phyloP scores from a whole-genome alignment of 92 coral and sea anemone genomes.

The Umimayanthus kanabou region DNA sequence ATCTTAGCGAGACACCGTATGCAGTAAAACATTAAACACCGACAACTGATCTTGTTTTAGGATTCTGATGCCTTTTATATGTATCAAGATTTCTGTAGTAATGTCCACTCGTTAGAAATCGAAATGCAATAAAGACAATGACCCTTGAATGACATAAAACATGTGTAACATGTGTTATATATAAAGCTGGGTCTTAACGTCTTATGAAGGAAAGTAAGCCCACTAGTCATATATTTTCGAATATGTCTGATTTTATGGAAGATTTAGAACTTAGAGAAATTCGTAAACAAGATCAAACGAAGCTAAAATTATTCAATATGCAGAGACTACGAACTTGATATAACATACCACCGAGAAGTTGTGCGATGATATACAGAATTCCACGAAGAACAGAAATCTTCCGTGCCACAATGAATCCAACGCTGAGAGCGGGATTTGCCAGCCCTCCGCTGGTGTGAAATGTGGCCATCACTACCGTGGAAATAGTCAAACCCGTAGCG shows the following conservation, averaged over 20 bases:
- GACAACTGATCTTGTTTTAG: neutral
- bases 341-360: slow-evolving; percentile 57
- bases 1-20: no score
- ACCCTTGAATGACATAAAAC: no score
- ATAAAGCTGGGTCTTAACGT: neutral
- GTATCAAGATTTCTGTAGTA: neutral
- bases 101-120: neutral
- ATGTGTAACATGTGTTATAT: no score
- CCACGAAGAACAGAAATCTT: slow-evolving; percentile 57
- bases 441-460: slow-evolving; percentile 64
- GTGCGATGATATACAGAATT: slow-evolving; percentile 50
- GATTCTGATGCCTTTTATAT: neutral
- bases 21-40: neutral
- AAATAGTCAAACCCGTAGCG: slow-evolving; percentile 53
- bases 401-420: slow-evolving; percentile 55
- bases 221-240: neutral
- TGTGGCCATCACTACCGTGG: slow-evolving; percentile 51
- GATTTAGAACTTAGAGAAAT: no score
- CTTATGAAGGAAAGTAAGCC: neutral
- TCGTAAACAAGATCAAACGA: neutral
- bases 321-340: no score
- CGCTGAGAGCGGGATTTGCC: slow-evolving; percentile 65
- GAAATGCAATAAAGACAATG: no score
- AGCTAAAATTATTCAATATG: neutral
- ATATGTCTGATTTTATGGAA: neutral